Conservation (phyloP, 1,140 invertebrate genomes). For the Mycetomoellerius zeteki region DNA sequence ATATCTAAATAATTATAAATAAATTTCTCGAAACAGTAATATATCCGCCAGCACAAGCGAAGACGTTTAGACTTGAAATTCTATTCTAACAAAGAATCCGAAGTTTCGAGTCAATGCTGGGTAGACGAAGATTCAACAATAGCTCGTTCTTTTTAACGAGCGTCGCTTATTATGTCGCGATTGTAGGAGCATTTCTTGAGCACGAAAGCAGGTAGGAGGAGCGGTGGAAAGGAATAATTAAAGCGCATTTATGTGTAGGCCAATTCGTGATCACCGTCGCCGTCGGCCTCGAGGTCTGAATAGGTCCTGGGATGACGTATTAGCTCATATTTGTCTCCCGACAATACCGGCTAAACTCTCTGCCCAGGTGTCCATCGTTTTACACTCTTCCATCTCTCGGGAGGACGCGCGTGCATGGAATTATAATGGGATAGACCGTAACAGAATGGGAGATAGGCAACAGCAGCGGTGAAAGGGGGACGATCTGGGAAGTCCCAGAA, state of each 20-base stretch:
- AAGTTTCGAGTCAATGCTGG: constrained; percentile 40
- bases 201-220: constrained; percentile 22
- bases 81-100: constrained; percentile 43
- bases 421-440: constrained; percentile 80
- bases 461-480: constrained; percentile 36
- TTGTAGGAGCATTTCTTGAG: constrained; percentile 53
- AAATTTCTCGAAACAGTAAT: background rate
- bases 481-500: constrained; percentile 63
- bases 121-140: constrained; percentile 56
- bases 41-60: background rate
- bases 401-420: constrained; percentile 75
- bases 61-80: background rate
- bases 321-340: constrained; percentile 86
- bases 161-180: constrained; percentile 61
- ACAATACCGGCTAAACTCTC: constrained; percentile 84
- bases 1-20: background rate
- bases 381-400: constrained; percentile 80
- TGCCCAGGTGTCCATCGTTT: constrained; percentile 83
- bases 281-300: constrained; percentile 78
- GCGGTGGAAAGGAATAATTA: constrained; percentile 80
- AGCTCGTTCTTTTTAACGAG: constrained; percentile 62
- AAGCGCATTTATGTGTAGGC: constrained; percentile 84
- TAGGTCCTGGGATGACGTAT: constrained; percentile 84
- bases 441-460: constrained; percentile 63
- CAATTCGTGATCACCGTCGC: constrained; percentile 84